Evolutionary conservation across 2,113 vertebrate genomes (phyloP).

Genomic region (Miniopterus natalensis): DNA sequence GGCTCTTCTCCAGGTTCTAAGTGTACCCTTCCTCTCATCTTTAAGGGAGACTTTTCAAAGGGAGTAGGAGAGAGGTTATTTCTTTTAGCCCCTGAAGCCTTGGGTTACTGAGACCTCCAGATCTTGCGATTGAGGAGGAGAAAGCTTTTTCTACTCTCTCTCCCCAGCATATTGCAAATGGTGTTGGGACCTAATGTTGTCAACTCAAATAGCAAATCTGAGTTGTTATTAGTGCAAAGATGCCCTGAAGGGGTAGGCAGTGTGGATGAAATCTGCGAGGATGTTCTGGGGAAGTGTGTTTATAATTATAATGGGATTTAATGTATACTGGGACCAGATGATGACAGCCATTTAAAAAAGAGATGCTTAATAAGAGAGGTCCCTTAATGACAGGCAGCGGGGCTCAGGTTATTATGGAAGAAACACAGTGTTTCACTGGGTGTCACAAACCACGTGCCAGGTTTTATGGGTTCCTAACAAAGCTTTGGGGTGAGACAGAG

Average conservation of each 20-base stretch:
- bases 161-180: constrained; percentile 57
- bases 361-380: constrained; percentile 85
- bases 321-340: constrained; percentile 90
- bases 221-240: constrained; percentile 87
- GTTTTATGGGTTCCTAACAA: constrained; percentile 80
- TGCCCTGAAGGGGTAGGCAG: constrained; percentile 86
- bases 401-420: constrained; percentile 70
- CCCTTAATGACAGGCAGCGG: constrained; percentile 73
- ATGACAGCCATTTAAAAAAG: constrained; percentile 87
- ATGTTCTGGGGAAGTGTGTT: constrained; percentile 88
- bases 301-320: constrained; percentile 91
- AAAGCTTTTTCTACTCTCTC: constrained; percentile 29
- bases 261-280: constrained; percentile 86
- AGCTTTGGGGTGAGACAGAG: constrained; percentile 49
- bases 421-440: background rate
- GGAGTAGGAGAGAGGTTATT: background rate
- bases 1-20: background rate
- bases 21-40: background rate
- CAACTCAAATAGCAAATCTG: constrained; percentile 85
- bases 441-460: constrained; percentile 73
- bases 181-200: constrained; percentile 77
- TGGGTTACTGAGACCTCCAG: constrained; percentile 62
- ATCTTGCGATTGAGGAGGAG: constrained; percentile 11
- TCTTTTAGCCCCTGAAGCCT: background rate
- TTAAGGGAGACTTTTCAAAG: background rate